Conservation (phyloP, 2,113 vertebrate species). For the Oreochromis aureus region DNA sequence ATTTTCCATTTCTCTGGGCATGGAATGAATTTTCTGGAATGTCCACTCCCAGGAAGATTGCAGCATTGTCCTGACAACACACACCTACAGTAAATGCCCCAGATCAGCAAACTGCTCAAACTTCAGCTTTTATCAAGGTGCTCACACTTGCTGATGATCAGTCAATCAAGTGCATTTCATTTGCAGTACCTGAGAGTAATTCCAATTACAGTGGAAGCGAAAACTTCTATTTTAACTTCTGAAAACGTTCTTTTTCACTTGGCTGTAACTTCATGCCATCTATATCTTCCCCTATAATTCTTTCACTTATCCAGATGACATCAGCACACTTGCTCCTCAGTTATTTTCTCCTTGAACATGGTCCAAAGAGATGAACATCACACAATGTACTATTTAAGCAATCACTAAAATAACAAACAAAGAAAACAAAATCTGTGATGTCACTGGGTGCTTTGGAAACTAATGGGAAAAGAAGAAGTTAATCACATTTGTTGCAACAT, state of each 20-base stretch:
- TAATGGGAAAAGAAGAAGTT: not conserved
- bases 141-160: not conserved
- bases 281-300: not conserved
- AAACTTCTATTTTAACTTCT: not conserved
- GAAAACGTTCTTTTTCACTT: not conserved
- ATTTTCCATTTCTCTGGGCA: not conserved
- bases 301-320: not conserved
- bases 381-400: not conserved
- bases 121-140: not conserved
- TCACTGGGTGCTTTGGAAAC: not conserved
- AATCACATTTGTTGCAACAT: not conserved
- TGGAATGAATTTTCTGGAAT: not conserved
- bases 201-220: not conserved
- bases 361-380: not conserved
- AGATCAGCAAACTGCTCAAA: not conserved
- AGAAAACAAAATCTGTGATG: not conserved
- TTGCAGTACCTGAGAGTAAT: not conserved
- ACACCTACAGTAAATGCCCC: not conserved
- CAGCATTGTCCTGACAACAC: not conserved
- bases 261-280: not conserved
- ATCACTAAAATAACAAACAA: not conserved
- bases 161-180: not conserved
- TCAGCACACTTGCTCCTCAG: fast-evolving
- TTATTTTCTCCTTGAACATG: not conserved
- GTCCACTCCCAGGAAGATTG: not conserved